phyloP scores from a whole-genome alignment of 2,113 vertebrate species.

The Semnopithecus entellus region DNA sequence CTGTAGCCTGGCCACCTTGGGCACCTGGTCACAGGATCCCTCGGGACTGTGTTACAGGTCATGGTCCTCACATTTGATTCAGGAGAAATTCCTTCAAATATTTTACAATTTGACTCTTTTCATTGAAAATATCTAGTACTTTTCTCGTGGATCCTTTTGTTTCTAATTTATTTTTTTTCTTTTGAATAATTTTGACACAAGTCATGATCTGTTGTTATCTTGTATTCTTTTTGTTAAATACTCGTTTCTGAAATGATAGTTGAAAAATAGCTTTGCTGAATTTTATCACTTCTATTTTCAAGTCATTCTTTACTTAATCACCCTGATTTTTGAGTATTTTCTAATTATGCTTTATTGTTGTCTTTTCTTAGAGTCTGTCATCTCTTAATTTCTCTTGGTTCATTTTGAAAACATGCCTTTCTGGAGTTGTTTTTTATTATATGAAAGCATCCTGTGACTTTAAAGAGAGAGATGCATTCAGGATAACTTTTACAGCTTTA shows the following conservation, averaged over 20 bases:
- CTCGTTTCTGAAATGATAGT: not conserved
- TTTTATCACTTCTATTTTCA: not conserved
- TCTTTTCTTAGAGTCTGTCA: not conserved
- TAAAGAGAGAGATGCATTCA: not conserved
- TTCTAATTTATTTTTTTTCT: not conserved
- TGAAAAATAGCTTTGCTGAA: not conserved
- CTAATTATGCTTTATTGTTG: not conserved
- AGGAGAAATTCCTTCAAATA: too few relatives aligned
- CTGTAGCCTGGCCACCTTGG: too few relatives aligned
- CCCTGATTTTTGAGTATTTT: not conserved
- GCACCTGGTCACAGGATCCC: too few relatives aligned
- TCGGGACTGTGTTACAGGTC: too few relatives aligned
- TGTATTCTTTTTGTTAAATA: not conserved
- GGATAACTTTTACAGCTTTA: not conserved
- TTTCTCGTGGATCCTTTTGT: not conserved
- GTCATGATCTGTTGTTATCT: not conserved
- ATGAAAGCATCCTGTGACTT: not conserved
- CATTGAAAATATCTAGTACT: not conserved
- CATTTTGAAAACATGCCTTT: not conserved
- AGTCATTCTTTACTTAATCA: not conserved
- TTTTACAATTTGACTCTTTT: too few relatives aligned
- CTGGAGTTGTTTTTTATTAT: not conserved
- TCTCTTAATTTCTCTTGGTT: not conserved
- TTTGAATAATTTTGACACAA: not conserved
- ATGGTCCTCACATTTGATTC: too few relatives aligned